Evolutionary conservation across 2,888 invertebrate species (phyloP), one percentile per base, ranked within the genome.

Genomic region (Mythimna ferrago): DNA sequence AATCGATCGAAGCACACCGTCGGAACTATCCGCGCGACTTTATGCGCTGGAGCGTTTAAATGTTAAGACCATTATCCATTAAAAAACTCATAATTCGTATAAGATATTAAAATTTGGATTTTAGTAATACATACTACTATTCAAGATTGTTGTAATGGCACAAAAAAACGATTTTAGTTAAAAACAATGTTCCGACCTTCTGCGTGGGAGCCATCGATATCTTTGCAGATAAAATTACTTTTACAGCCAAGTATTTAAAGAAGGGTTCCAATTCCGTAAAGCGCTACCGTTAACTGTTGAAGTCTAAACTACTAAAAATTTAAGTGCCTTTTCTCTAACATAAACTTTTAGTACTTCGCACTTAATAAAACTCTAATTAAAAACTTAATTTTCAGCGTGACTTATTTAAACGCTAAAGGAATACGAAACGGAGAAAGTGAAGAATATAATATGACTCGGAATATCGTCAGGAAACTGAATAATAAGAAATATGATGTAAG

Each of bases 401-500:
- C 35, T 65, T 70, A 64, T 70, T 74, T 53, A 44, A 68, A 68
- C 54, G 32, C 11, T 56, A n/a, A 0, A 61, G 9, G 4, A 41
- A 26, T 16, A 32, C 38, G 9, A 70, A 70, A n/a, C 41, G 6
- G 11, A 38, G 10, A 38, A 60, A 44, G 14, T 69, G 19, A 38
- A 56, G 5, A 61, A 41, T 57, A 44, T 69, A 83, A 78, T 65
- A 88, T 86, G 86, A 80, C 81, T 71, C 67, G 81, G 60, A 80
- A 78, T 75, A 58, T 67, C 6, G 61, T 78, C 62, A 78, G 68
- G 54, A 79, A 71, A 32, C 48, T 70, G 19, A 62, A 67, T 53
- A 58, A 73, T 62, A 77, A 80, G 67, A 84, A 84, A 69, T 74
- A 74, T 66, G 86, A 89, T 54, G 89, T 89, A 70, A 87, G 89